Evolutionary conservation across 2,888 invertebrate species (phyloP).

Genomic region (Drosophila nigricruria): DNA sequence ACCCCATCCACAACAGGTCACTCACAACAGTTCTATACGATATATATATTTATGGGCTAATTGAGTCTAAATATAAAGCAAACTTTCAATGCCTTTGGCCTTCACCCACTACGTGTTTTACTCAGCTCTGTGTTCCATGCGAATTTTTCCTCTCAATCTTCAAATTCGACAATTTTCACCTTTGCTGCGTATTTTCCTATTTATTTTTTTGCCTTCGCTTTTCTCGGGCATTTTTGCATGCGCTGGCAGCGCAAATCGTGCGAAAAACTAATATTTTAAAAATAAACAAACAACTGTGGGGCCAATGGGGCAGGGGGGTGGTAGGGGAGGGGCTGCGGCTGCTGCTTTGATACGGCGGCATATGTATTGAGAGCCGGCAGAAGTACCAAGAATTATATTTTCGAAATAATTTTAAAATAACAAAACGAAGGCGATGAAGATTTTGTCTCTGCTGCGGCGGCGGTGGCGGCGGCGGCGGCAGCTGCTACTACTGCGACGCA

Average conservation of each 20-base stretch:
- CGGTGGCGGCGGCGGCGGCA: slow-evolving; percentile 18
- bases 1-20: not conserved
- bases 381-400: slow-evolving; percentile 59
- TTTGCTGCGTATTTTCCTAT: slow-evolving; percentile 19
- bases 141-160: slow-evolving; percentile 1
- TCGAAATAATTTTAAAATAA: slow-evolving; percentile 73
- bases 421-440: slow-evolving; percentile 34
- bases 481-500: slow-evolving; percentile 29
- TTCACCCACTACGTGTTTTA: slow-evolving; percentile 23
- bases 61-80: slow-evolving; percentile 12
- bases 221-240: slow-evolving; percentile 32
- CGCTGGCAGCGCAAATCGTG: slow-evolving; percentile 55
- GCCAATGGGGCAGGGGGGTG: not conserved
- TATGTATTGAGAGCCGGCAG: slow-evolving; percentile 49
- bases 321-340: not conserved
- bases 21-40: not conserved
- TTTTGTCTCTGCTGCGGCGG: slow-evolving; percentile 22
- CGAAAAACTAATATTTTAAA: slow-evolving; percentile 71
- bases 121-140: slow-evolving; percentile 12
- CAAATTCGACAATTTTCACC: slow-evolving; percentile 19
- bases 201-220: slow-evolving; percentile 10
- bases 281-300: slow-evolving; percentile 66
- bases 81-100: slow-evolving; percentile 24
- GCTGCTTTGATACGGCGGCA: slow-evolving; percentile 13
- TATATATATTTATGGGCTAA: not conserved